Base-by-base conservation (phyloP, 2,888 invertebrate species). In the Blastobasis adustella region DNA sequence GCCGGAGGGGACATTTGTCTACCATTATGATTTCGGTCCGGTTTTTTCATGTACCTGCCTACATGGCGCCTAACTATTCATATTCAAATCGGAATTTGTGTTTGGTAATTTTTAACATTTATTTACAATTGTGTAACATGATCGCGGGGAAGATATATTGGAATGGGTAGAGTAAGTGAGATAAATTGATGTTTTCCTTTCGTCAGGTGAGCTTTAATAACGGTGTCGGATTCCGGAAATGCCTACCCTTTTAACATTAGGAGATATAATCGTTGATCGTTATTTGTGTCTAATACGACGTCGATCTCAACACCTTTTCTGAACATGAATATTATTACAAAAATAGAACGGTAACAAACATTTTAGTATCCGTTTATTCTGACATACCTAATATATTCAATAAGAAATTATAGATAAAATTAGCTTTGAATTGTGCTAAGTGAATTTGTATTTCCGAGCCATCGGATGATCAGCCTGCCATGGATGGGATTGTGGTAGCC, bases 31-130 rank as follows among this genome's bases (percentile, higher is more conserved):
- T 82, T 75, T 78, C 71, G 79, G 76, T 77, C 86, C 85, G 82
- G 87, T 83, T 86, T 85, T 81, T 83, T 82, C 81, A 79, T 80
- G 79, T 84, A 82, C 79, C 84, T 86, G 83, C 79, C 81, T 82
- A 82, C 80, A 76, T 86, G 86, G 88, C 87, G 87, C 86, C 77
- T 82, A 77, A 68, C 83, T 79, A 87, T 87, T 88, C 84, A 81
- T 85, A 88, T 88, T 86, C 78, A 86, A 88, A 88, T 87, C 71
- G 67, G 67, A 73, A 72, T 77, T 76, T 81, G 72, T 78, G 82
- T 84, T 82, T 76, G 78, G 82, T 83, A 83, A 84, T 82, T 83
- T 82, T 79, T 74, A 73, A 81, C 77, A 79, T 80, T 79, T 81
- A 82, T 81, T 76, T 79, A 80, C 79, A 80, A 81, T 83, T 82